phyloP scores from a whole-genome alignment of 92 coral and sea anemone species.

The Meandrina meandrites region DNA sequence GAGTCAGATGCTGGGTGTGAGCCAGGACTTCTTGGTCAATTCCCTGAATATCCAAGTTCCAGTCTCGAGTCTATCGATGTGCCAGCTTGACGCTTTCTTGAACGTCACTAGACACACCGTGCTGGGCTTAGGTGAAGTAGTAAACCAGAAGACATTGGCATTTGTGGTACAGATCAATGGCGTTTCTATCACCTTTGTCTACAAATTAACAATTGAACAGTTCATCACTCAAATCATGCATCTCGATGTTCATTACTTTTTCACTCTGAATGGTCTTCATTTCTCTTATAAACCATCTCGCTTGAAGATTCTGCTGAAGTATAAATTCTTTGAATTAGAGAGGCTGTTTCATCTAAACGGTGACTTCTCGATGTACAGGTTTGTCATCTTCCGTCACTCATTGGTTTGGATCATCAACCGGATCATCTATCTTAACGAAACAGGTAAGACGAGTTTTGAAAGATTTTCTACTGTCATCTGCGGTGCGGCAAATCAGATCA shows the following conservation, averaged over 20 bases:
- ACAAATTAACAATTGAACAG: conserved; percentile 32
- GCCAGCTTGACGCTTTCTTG: conserved; percentile 27
- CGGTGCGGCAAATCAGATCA: too few species aligned
- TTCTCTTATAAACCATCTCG: background rate
- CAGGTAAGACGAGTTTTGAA: conserved; percentile 17
- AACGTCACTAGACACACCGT: conserved; percentile 32
- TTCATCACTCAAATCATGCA: conserved; percentile 21
- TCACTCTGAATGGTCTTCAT: conserved; percentile 2
- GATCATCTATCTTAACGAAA: conserved; percentile 23
- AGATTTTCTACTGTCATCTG: background rate
- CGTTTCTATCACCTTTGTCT: conserved; percentile 19
- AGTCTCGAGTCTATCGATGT: background rate
- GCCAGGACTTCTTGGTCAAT: conserved; percentile 6
- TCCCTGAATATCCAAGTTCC: conserved; percentile 24
- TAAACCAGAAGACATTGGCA: conserved; percentile 26
- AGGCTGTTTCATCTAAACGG: conserved; percentile 17
- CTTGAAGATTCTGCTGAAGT: conserved; percentile 16
- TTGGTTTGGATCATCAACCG: conserved; percentile 21
- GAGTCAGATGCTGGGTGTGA: conserved; percentile 45
- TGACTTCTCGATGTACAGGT: background rate
- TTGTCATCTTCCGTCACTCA: conserved; percentile 36
- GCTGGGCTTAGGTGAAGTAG: conserved; percentile 16
- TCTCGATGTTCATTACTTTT: conserved; percentile 12
- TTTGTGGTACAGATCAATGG: conserved; percentile 33
- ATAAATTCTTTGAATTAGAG: conserved; percentile 11